Base-by-base conservation (phyloP, 1,140 invertebrate species). In the Capitella teleta region DNA sequence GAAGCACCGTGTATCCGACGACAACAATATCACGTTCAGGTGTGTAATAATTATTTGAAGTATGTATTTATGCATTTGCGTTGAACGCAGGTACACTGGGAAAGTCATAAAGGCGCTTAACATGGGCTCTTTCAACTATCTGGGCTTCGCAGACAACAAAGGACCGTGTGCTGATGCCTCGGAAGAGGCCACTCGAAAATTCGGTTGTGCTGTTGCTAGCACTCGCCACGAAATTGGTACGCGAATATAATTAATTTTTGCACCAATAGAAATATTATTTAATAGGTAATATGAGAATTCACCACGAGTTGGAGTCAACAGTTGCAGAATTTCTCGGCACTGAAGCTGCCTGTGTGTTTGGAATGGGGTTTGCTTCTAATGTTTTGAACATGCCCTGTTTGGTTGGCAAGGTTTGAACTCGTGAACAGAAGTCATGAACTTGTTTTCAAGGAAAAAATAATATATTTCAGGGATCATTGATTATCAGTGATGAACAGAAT, bases 311-410 rank as follows among this genome's bases (percentile, higher is more conserved):
- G 34, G 93, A 98, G 74, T 66, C 74, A 41, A 64, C 87, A 28
- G 85, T 89, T 0, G 89, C 93, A 0, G 74, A 80, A 59, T 98
- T 90, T 77, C 63, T 98, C n/a, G 89, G 90, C 18, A 83, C 86
- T 0, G 94, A 98, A 68, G 90, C 83, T 55, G 87, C 90, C 3
- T 86, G 98, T 51, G 86, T 91, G 10, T 91, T 95, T 72, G 90
- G 89, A 34, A 98, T 98, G 95, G 95, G 95, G 4, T 98, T 97
- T 73, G 93, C 90, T 19, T 98, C 94, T 1, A 99, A 98, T 75
- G 80, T 91, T 0, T 78, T 97, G 50, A 95, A 93, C 66, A 76
- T 97, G 55, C 91, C 93, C 0, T 82, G 82, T 14, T 72, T 98
- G 2, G 68, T 95, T 12, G 79, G 79, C 10, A 80, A 86, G 57